Evolutionary conservation across 2,797 vertebrate genomes (phyloP), one percentile per base, ranked within the genome.

Genomic region (Macroramphosus scolopax): DNA sequence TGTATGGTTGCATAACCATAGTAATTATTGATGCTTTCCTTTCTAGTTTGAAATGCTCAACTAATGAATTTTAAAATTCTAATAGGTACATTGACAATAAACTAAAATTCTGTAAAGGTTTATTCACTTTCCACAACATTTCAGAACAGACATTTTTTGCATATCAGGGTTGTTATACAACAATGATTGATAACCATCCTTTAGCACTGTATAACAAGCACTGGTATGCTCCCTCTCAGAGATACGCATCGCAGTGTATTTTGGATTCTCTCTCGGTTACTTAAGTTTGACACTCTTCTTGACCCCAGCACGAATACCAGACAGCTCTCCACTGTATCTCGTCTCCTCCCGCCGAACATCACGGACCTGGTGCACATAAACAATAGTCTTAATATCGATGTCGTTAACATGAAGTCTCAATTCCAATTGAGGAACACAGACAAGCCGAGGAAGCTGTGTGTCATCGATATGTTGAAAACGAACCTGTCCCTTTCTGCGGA

Each of bases 281-380:
- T 93, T 92, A 26, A 99, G 92, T 77, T 96, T 97, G 77, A 91
- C 62, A 55, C 97, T 92, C 68, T 94, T 98, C 88, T 97, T 98
- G 70, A 98, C 89, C 12, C 97, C 97, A 0, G 95, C 94, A 0
- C 93, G 94, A 47, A 99, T 98, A 63, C 97, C 97, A 1, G 93
- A 99, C 8, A 77, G 36, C 50, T 99, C 97, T 18, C 97, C 97
- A 0, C 86, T 81, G 0, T 99, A 99, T 58, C 92, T 82, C 0
- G 86, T 82, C 55, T 91, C 75, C 58, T 99, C 96, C 36, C 64
- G 79, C 0, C 91, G 94, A 2, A 94, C 93, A 5, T 95, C 93
- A 0, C 89, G 91, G 9, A 98, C 96, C 92, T 93, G 76, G 48
- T 29, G 50, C 32, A 71, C 2, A 55, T 11, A 3, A 51, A 52